A percentile compares a stretch with the other conserved stretches of the same genome.
Conservation (phyloP, 2,797 vertebrate genomes). For the Danio tinwini region DNA sequence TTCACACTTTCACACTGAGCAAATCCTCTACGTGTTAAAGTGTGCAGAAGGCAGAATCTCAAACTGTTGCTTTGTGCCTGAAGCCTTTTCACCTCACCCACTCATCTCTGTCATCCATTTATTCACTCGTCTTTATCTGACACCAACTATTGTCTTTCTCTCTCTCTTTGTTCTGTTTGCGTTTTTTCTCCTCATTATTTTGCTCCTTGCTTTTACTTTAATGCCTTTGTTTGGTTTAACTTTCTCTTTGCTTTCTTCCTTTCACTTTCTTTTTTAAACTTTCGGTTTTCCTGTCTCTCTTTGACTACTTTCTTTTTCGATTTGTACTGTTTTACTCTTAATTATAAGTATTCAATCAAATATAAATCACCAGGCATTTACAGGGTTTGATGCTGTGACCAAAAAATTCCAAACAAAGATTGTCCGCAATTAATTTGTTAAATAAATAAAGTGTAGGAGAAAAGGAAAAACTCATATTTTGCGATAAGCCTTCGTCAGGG, state of each 20-base stretch:
- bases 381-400: too few species aligned
- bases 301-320: background rate
- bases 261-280: background rate
- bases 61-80: constrained; percentile 70
- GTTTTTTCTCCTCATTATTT: background rate
- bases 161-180: constrained; percentile 21
- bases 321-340: background rate
- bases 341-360: too few species aligned
- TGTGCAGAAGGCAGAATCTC: constrained; percentile 19
- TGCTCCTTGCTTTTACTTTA: background rate
- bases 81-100: constrained; percentile 63
- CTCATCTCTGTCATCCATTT: constrained; percentile 24
- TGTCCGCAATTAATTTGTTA: too few species aligned
- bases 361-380: too few species aligned
- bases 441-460: too few species aligned
- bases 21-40: constrained; percentile 13
- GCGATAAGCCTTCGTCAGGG: too few species aligned
- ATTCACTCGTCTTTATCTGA: constrained; percentile 17
- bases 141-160: background rate
- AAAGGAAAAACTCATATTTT: too few species aligned
- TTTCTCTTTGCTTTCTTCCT: constrained; percentile 8
- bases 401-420: too few species aligned
- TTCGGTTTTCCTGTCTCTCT: background rate
- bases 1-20: constrained; percentile 22
- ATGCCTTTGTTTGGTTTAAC: background rate